Percentiles rank a stretch among this genome's conserved stretches.
Evolutionary conservation across 1,140 invertebrate genomes (phyloP).

Genomic region (Calosoma granatense): DNA sequence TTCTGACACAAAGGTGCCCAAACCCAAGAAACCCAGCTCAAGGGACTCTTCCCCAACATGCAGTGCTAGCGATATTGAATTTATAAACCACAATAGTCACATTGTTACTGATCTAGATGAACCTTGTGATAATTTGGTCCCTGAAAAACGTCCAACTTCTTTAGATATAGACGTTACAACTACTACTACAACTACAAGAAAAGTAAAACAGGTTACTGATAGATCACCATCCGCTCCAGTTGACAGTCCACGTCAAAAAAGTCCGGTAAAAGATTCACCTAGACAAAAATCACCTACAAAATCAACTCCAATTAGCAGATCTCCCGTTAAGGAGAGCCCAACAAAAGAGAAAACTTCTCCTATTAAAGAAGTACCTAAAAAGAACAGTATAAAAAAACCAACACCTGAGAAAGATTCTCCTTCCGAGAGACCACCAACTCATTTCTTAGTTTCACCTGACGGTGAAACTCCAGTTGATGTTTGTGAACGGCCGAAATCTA

Average conservation of each 20-base stretch:
- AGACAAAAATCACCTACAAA: constrained; percentile 11
- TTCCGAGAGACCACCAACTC: constrained; percentile 6
- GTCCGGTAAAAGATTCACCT: background rate
- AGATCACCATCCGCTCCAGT: too few species aligned
- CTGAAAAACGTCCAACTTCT: constrained; percentile 8
- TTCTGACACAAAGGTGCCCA: constrained; percentile 15
- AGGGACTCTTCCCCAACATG: constrained; percentile 25
- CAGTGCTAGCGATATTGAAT: constrained; percentile 25
- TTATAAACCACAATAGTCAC: constrained; percentile 19
- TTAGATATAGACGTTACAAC: background rate
- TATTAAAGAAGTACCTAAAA: constrained; percentile 10
- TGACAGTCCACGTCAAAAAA: background rate
- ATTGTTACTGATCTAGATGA: constrained; percentile 22
- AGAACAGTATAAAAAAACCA: constrained; percentile 14
- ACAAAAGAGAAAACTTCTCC: constrained; percentile 16
- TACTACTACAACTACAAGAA: background rate
- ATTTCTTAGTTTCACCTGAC: background rate
- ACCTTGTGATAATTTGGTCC: background rate
- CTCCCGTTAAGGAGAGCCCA: constrained; percentile 17
- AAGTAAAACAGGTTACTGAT: background rate
- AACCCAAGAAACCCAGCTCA: constrained; percentile 17
- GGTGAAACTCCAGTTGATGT: background rate
- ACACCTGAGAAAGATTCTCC: constrained; percentile 14
- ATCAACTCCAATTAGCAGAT: background rate
- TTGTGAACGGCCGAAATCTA: constrained; percentile 16